These are phyloP conservation scores for Periparus ater DNA, from an alignment of 2,797 vertebrate species.

Conservation along the genomic window DNA sequence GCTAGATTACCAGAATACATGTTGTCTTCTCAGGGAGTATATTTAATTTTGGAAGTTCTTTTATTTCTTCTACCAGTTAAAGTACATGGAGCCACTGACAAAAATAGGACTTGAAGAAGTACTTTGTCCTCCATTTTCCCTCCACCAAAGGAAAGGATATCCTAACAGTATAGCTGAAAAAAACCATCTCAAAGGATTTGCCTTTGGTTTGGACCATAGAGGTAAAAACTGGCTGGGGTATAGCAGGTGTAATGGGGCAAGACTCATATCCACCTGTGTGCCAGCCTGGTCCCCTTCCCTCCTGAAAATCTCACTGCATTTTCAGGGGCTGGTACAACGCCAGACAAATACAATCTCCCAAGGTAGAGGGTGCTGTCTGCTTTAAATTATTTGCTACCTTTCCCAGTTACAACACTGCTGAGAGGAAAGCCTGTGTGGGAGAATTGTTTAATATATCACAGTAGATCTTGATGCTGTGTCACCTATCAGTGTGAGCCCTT, in stretches of 20 bases:
- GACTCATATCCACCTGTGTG: accelerated
- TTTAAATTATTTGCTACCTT: neutral
- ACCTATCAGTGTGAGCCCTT: neutral
- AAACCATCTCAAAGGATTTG: neutral
- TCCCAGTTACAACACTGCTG: neutral
- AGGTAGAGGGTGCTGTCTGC: accelerated
- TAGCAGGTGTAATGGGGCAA: accelerated
- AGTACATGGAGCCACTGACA: neutral
- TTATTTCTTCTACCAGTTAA: neutral
- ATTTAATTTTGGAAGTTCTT: neutral
- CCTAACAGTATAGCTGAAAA: neutral
- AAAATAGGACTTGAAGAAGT: neutral
- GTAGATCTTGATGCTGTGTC: neutral
- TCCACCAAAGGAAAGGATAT: neutral
- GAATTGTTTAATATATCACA: neutral
- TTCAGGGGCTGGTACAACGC: neutral
- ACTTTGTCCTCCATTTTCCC: neutral
- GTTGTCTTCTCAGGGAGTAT: neutral
- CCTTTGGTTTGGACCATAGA: neutral
- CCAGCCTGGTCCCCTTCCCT: neutral
- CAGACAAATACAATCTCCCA: neutral
- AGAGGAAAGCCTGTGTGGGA: neutral
- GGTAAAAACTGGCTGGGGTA: neutral
- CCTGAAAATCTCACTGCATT: no score
- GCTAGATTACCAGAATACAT: neutral